Conservation (phyloP, 2,888 invertebrate genomes). For the Pammene fasciana region DNA sequence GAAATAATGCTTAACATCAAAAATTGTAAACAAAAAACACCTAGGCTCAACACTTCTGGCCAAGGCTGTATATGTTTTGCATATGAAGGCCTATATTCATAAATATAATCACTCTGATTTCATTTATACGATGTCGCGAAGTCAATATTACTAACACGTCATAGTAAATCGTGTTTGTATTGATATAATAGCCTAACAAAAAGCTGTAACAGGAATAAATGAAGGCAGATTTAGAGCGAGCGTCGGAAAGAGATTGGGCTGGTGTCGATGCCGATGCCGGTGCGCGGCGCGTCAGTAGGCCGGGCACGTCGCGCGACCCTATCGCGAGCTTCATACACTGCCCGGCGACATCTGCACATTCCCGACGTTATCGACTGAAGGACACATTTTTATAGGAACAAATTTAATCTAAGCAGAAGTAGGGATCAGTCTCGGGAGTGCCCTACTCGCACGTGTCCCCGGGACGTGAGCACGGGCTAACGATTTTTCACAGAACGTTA, state of each 20-base stretch:
- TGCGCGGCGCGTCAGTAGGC: conserved; percentile 61
- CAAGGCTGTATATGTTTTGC: too few species aligned
- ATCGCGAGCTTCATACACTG: conserved; percentile 74
- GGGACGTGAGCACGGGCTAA: conserved; percentile 71
- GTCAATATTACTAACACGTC: too few species aligned
- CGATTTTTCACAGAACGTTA: conserved; percentile 73
- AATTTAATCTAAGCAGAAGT: conserved; percentile 79
- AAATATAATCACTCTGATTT: too few species aligned
- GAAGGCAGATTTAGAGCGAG: conserved; percentile 15
- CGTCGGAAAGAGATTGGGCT: conserved; percentile 36
- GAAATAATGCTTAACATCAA: too few species aligned
- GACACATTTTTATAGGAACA: conserved; percentile 78
- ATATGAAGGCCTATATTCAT: too few species aligned
- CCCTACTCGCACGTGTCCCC: conserved; percentile 69
- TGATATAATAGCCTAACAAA: conserved; percentile 30
- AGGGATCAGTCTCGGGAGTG: conserved; percentile 79
- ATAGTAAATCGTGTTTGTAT: too few species aligned
- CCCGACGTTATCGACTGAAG: conserved; percentile 74
- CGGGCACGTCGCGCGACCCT: conserved; percentile 69
- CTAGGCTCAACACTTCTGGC: too few species aligned
- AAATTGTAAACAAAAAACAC: too few species aligned
- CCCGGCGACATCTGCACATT: conserved; percentile 78
- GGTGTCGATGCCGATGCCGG: conserved; percentile 31
- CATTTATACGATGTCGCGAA: too few species aligned
- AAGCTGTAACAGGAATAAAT: conserved; percentile 22